These are phyloP conservation scores for Pseudochaenichthys georgianus DNA, from an alignment of 2,797 vertebrate species.

Conservation along the genomic window DNA sequence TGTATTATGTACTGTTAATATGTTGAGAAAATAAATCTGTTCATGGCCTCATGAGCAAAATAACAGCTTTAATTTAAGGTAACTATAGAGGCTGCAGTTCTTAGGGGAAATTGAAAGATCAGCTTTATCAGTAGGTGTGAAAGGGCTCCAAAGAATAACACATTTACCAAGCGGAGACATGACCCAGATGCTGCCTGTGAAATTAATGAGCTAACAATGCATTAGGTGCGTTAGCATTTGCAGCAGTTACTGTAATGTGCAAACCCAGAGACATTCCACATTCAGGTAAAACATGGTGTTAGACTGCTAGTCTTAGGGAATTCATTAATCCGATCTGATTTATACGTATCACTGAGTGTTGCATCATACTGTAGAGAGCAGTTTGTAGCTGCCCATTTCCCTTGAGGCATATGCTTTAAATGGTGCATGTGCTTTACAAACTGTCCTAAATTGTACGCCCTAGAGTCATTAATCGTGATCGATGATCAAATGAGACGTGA, in stretches of 20 bases:
- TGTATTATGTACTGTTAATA: constrained; percentile 26
- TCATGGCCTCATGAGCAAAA: constrained; percentile 64
- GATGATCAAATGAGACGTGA: constrained; percentile 49
- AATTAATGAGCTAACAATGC: constrained; percentile 83
- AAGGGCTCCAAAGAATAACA: constrained; percentile 68
- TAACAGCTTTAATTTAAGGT: constrained; percentile 72
- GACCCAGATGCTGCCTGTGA: constrained; percentile 83
- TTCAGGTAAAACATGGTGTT: constrained; percentile 54
- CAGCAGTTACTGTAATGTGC: constrained; percentile 72
- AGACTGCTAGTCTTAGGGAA: constrained; percentile 39
- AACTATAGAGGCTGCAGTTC: constrained; percentile 65
- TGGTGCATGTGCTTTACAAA: constrained; percentile 25
- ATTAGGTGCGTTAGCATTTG: constrained; percentile 70
- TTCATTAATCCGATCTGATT: constrained; percentile 49
- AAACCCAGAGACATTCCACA: constrained; percentile 61
- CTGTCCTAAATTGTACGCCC: constrained; percentile 4
- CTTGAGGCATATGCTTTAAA: constrained; percentile 27
- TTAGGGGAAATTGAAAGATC: constrained; percentile 69
- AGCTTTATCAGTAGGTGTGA: constrained; percentile 66
- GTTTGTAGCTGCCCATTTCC: constrained; percentile 29
- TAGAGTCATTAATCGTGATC: constrained; percentile 39
- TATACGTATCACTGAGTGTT: constrained; percentile 38
- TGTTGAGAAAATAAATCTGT: constrained; percentile 51
- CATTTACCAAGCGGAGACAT: constrained; percentile 61
- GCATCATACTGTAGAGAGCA: constrained; percentile 21